Evolutionary conservation across 2,888 invertebrate genomes (phyloP).

Genomic region (Tanypteryx hageni): DNA sequence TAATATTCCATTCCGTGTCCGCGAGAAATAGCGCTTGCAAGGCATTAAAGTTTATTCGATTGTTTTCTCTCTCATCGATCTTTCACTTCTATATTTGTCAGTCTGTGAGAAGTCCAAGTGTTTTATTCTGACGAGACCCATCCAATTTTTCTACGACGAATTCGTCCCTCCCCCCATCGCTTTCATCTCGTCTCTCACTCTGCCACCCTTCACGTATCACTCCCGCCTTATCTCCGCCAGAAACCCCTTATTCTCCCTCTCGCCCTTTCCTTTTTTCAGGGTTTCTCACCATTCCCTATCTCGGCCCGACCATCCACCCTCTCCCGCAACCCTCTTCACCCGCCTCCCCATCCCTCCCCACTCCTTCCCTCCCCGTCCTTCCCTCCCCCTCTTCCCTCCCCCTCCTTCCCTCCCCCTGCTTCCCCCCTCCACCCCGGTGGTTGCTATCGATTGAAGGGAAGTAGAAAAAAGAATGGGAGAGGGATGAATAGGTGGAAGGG

Average conservation of each 20-base stretch:
- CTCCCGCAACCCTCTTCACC: background rate
- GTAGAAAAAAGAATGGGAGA: background rate
- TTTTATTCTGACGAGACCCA: background rate
- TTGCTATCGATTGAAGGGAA: background rate
- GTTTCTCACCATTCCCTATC: background rate
- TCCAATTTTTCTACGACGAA: background rate
- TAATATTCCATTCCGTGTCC: too few relatives aligned
- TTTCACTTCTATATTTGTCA: too few relatives aligned
- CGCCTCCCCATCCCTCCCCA: background rate
- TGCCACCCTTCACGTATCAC: too few relatives aligned
- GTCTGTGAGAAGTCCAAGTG: background rate
- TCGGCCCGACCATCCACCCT: background rate
- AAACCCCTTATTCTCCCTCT: background rate
- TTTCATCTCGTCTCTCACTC: too few relatives aligned
- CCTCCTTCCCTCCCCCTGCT: background rate
- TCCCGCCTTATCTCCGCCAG: too few relatives aligned
- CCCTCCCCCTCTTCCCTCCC: background rate
- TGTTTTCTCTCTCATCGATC: too few relatives aligned
- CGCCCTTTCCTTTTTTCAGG: background rate
- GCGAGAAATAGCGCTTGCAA: too few relatives aligned
- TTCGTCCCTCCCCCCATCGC: background rate
- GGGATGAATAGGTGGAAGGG: background rate
- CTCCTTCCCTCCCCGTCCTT: background rate
- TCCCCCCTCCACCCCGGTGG: background rate
- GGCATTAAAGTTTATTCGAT: too few relatives aligned